Percentiles rank a stretch among this genome's conserved stretches.
Evolutionary conservation across 1,140 invertebrate species (phyloP).

Genomic region (Ostrea denselamellosa): DNA sequence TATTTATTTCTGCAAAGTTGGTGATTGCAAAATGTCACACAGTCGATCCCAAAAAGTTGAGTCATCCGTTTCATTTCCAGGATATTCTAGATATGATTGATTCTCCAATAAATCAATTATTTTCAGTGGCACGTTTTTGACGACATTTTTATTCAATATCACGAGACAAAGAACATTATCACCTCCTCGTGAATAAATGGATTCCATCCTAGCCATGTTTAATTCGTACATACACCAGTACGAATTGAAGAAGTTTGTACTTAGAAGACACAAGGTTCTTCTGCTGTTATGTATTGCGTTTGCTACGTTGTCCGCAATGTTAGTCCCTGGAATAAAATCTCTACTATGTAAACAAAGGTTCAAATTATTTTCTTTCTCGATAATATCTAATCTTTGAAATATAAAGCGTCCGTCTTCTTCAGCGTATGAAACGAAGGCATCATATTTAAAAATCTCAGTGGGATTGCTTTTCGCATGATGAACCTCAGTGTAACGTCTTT

Average conservation of each 20-base stretch:
- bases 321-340: conserved; percentile 66
- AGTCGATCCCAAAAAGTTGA: conserved; percentile 58
- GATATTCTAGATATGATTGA: conserved; percentile 61
- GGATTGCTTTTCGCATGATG: neutral
- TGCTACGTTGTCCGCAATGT: conserved; percentile 83
- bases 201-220: conserved; percentile 76
- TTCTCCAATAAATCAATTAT: conserved; percentile 60
- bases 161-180: conserved; percentile 61
- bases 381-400: conserved; percentile 45
- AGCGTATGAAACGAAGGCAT: conserved; percentile 67
- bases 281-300: conserved; percentile 82
- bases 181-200: conserved; percentile 58
- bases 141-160: conserved; percentile 56
- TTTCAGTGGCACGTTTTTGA: conserved; percentile 53
- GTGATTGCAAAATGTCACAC: neutral
- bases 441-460: conserved; percentile 67
- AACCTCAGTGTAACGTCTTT: conserved; percentile 20
- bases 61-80: conserved; percentile 49
- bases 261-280: conserved; percentile 83
- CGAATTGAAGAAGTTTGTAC: conserved; percentile 83
- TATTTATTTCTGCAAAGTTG: neutral
- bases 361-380: conserved; percentile 54
- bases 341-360: conserved; percentile 65
- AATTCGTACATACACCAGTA: conserved; percentile 86
- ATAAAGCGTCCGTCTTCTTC: conserved; percentile 59